Base-by-base conservation (phyloP, 1,140 invertebrate species). In the Drosophila sucinea region DNA sequence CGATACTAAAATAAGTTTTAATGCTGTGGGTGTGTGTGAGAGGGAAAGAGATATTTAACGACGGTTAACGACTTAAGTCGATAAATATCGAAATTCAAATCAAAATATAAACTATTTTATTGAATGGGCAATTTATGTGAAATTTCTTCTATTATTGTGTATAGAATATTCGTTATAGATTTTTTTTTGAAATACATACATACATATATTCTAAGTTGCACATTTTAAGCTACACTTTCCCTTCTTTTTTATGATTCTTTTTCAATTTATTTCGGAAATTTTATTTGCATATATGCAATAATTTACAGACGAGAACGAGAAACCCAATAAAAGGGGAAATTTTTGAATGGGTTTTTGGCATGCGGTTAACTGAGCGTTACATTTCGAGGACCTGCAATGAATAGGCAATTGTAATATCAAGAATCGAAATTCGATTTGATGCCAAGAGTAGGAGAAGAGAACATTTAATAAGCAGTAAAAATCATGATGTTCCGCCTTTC, bases 401-500 rank as follows among this genome's bases (percentile, higher is more conserved):
- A 75, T 75, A 57, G 73, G 47, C 67, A 67, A 71, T 75, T 67
- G 56, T 44, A 11, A 25, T 51, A 2, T 2, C 0, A 30, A 17
- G 29, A 64, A 54, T 56, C 33, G 17, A 67, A 38, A 25, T 38
- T 17, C 44, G 44, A 51, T 51, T 27, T 38, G 35, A 38, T 38
- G 35, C 35, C 23, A 47, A 47, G 25, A 23, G 23, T 54, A 29
- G 40, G 17, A 30, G 40, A 60, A 30, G 55, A 70, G 44, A 79
- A 60, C 79, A 87, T 79, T 87, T 85, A 87, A 85, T 82, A 85
- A 87, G 68, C 83, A 85, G 65, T 85, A 85, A 85, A 85, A 82
- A 61, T 51, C 68, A 57, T 51, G 23, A 4, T 8, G 3, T 17
- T 51, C 23, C 25, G 8, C 25, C 17, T 3, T 23, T 47, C 54